A percentile compares a stretch with the other conserved stretches of the same genome.
These are phyloP conservation scores for Ctenopoma multispine DNA, from an alignment of 2,797 vertebrate species.

Conservation along the genomic window DNA sequence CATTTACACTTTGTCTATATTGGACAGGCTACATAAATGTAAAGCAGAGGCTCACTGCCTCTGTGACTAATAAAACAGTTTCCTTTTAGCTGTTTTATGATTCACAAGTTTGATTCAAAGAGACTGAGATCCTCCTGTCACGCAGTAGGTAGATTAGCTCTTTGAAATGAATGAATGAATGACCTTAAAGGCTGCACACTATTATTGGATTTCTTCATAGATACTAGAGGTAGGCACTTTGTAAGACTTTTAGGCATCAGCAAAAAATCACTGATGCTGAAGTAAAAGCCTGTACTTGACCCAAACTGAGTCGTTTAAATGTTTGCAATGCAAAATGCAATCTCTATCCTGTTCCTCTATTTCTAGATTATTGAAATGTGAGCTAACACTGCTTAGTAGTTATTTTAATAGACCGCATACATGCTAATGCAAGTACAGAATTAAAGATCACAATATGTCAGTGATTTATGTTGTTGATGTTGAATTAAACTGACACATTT, in stretches of 20 bases:
- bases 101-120: slow-evolving; percentile 31
- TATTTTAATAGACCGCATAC: neutral
- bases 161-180: slow-evolving; percentile 18
- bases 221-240: slow-evolving; percentile 2
- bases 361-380: neutral
- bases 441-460: neutral
- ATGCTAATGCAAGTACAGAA: neutral
- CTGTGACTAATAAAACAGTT: slow-evolving; percentile 21
- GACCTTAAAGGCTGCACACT: neutral
- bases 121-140: slow-evolving; percentile 11
- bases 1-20: slow-evolving; percentile 22
- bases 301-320: neutral
- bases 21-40: slow-evolving; percentile 3
- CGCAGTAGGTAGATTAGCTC: slow-evolving; percentile 3
- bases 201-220: neutral
- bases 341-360: neutral
- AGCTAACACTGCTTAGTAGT: neutral
- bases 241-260: neutral
- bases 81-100: slow-evolving; percentile 27
- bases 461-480: neutral
- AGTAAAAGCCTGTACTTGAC: neutral
- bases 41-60: slow-evolving; percentile 39
- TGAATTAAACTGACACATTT: neutral
- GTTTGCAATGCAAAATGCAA: neutral
- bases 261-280: slow-evolving; percentile 17